Evolutionary conservation across 92 coral and sea anemone genomes (phyloP).

Genomic region (Paragorgia papillata): DNA sequence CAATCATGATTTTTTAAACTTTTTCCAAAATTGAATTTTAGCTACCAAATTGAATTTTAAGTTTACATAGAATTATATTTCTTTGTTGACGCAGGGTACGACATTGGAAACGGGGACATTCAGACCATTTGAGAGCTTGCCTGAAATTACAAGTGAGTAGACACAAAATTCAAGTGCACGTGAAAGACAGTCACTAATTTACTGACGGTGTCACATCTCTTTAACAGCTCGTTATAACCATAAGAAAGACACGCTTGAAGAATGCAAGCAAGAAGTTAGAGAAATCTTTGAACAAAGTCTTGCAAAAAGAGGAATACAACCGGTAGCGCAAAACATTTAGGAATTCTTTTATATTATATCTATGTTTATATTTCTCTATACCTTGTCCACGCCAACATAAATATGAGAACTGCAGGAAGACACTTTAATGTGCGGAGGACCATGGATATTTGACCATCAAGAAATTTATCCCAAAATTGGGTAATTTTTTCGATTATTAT

Average conservation of each 20-base stretch:
- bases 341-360: not conserved
- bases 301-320: constrained; percentile 69
- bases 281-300: constrained; percentile 79
- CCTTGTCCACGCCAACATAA: too few species aligned
- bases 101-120: constrained; percentile 84
- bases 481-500: not conserved
- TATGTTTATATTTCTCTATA: not conserved
- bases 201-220: not conserved
- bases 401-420: too few species aligned
- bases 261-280: constrained; percentile 77
- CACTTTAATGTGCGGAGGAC: too few species aligned
- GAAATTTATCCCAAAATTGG: too few species aligned
- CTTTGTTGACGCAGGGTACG: constrained; percentile 65
- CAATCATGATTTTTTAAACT: too few species aligned
- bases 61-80: too few species aligned
- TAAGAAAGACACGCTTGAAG: constrained; percentile 71
- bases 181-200: too few species aligned
- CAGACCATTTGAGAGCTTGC: constrained; percentile 75
- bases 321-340: constrained; percentile 48
- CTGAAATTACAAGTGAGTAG: constrained; percentile 77
- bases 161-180: too few species aligned
- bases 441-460: too few species aligned
- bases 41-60: too few species aligned
- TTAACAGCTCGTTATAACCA: constrained; percentile 81
- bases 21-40: not conserved